Conservation (phyloP, 2,113 vertebrate genomes). For the Lathamus discolor region DNA sequence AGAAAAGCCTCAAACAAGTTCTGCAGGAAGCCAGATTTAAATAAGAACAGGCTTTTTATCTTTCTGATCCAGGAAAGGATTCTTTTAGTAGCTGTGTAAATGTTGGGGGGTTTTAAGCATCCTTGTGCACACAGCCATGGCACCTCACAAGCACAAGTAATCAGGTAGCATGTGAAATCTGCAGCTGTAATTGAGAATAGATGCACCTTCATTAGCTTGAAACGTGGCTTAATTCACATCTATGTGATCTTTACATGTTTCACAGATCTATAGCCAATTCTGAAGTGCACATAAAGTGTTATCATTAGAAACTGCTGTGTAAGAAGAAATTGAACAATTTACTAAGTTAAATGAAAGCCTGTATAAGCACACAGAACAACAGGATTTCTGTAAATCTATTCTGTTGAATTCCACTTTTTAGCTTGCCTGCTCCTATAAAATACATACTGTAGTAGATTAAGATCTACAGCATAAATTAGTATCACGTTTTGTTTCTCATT, state of each 20-base stretch:
- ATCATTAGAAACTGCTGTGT: background rate
- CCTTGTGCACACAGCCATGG: background rate
- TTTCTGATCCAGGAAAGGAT: slow-evolving; percentile 7
- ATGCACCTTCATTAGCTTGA: background rate
- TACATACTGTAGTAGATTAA: background rate
- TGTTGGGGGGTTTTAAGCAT: background rate
- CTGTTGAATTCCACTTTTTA: background rate
- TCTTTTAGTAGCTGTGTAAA: background rate
- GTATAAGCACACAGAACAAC: background rate
- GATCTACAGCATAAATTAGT: slow-evolving; percentile 1
- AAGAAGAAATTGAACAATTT: background rate
- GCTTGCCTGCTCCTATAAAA: background rate
- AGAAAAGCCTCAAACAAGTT: slow-evolving; percentile 37
- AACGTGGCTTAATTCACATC: background rate
- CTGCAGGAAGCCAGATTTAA: slow-evolving; percentile 42
- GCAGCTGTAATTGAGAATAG: background rate
- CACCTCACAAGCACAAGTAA: background rate
- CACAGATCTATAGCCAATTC: background rate
- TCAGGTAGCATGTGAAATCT: background rate
- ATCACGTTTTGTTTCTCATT: background rate
- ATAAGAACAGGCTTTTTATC: slow-evolving; percentile 18
- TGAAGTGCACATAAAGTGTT: background rate
- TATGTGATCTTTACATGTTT: background rate
- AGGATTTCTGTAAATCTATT: background rate
- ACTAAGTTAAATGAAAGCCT: background rate